A percentile compares a stretch with the other conserved stretches of the same genome.
These are phyloP conservation scores for Dolomedes plantarius DNA, from an alignment of 2,888 invertebrate genomes.

Conservation along the genomic window DNA sequence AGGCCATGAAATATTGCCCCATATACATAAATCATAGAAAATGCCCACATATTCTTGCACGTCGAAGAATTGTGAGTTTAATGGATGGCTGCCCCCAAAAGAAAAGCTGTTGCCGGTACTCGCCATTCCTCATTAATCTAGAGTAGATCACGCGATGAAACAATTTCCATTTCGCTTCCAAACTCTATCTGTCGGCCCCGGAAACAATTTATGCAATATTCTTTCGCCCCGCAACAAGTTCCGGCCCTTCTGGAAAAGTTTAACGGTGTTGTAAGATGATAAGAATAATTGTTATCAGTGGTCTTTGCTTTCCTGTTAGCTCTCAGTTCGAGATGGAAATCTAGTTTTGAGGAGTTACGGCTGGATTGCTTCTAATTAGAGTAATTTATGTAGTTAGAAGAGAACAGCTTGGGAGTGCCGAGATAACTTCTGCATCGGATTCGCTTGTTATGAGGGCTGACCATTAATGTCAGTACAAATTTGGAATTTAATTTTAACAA, in stretches of 20 bases:
- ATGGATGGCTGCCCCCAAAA: neutral
- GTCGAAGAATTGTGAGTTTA: neutral
- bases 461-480: no score
- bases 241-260: neutral
- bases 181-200: neutral
- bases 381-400: neutral
- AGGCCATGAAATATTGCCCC: neutral
- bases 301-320: neutral
- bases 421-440: no score
- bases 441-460: no score
- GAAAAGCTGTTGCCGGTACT: neutral
- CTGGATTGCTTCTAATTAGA: neutral
- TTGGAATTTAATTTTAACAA: no score
- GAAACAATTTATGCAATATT: neutral
- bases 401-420: no score
- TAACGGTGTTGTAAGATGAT: neutral
- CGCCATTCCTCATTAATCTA: neutral
- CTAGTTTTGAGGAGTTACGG: neutral
- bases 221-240: conserved; percentile 5
- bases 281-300: conserved; percentile 17
- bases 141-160: neutral
- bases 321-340: neutral
- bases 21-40: neutral
- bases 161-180: conserved; percentile 9
- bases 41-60: neutral